Evolutionary conservation across 2,113 vertebrate genomes (phyloP), one percentile per base, ranked within the genome.

Genomic region (Charina bottae): DNA sequence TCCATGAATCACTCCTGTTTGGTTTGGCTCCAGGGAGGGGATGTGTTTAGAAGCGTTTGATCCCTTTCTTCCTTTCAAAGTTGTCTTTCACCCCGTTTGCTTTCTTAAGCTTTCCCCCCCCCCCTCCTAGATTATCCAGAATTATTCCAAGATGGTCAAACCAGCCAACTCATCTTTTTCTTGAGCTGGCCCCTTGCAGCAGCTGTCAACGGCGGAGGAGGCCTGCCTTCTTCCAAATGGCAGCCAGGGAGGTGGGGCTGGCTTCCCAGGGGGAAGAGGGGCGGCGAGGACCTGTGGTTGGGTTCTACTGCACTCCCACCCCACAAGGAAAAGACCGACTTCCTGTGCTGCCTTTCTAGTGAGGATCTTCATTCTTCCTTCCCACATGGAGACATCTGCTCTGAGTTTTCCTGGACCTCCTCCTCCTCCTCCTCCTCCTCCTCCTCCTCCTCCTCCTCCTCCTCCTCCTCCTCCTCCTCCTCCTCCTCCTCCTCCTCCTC

Each of bases 111-210:
- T 0, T 58, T 56, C 49, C 64, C 59, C 89, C 26, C 2, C 54
- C 24, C 89, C 84, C n/a, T 26, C 88, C 60, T 92, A 46, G 26
- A 93, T 96, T 95, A 95, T 94, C 91, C 86, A 94, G 94, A 97
- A 96, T 97, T 96, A 96, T 93, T 97, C 92, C 96, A 96, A 97
- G 94, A 97, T 97, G 96, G 95, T 95, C 93, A 96, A 95, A 95
- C 54, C 92, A 90, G 92, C 92, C 46, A 92, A 42, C n/a, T 93
- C 92, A 68, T 96, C 89, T 89, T 94, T 93, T 95, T 60, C 90
- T 93, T 90, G 83, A 49, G 87, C 58, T 94, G 93, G 24, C 91
- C 96, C 85, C 49, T 95, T 89, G 21, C 91, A 93, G 90, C 96
- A 97, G 94, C 96, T 96, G 96, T 97, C 94, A 94, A 95, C 96